Evolutionary conservation across 1,140 invertebrate species (phyloP), one percentile per base, ranked within the genome.

Genomic region (Thaumetopoea pityocampa): DNA sequence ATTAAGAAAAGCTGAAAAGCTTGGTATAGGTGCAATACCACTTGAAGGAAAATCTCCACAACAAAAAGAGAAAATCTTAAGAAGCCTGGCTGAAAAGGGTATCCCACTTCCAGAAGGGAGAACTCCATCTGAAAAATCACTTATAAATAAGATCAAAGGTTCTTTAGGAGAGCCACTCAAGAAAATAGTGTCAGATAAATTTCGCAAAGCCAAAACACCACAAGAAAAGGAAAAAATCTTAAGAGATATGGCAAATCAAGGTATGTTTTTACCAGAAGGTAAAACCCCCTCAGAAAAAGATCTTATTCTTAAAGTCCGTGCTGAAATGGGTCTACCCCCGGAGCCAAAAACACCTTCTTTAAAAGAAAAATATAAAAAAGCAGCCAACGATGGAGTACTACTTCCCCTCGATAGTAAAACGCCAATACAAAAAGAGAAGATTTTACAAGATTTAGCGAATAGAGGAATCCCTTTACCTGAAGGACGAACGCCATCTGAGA

Each of bases 1-100:
- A 42, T 42, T 47, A 12, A 33, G 32, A n/a, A 41, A 48, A 35
- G 50, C 53, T 7, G 14, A 34, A 8, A 37, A 32, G 5, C 40
- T 29, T 14, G 38, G 38, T n/a, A n/a, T n/a, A n/a, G n/a, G n/a
- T n/a, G n/a, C n/a, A 19, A 15, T 15, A 23, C 24, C 27, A 9
- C 35, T 33, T 10, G 30, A 57, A 38, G 55, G 55, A 11, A 67
- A 67, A 52, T 7, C 60, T 5, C 36, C 22, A 5, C 19, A 14
- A 7, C 41, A 61, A 47, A 53, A 54, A 27, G 52, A 60, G 34
- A 64, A 59, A 35, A 58, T 63, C 14, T 28, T 62, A n/a, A 52
- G 23, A 43, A 51, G 46, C 8, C 26, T 62, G 20, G 51, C 51
- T 1, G 38, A 30, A 15, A 7, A 30, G 7, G 60, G 55, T 5